Conservation (phyloP, 2,797 vertebrate species). For the Gallinago nigripennis region DNA sequence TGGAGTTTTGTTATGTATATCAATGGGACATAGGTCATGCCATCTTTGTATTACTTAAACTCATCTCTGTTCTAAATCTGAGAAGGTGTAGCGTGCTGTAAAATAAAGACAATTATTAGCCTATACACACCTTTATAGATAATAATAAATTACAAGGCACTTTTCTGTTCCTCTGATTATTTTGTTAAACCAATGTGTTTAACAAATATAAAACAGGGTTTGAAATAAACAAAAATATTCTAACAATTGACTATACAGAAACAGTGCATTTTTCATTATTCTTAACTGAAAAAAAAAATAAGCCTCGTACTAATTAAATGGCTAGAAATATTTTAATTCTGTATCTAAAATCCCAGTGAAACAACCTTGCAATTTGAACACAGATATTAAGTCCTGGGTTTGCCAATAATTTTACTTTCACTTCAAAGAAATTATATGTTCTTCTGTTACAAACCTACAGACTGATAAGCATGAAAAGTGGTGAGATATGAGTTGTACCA, state of each 20-base stretch:
- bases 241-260: not conserved
- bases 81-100: not conserved
- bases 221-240: not conserved
- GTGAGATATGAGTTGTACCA: not conserved
- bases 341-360: not conserved
- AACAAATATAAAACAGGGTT: not conserved
- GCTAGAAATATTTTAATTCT: not conserved
- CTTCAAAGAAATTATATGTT: not conserved
- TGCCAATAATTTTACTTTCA: not conserved
- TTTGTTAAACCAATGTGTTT: not conserved
- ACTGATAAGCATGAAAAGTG: not conserved
- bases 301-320: not conserved
- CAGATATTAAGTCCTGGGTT: not conserved
- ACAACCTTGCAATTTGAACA: not conserved
- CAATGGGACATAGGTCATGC: not conserved
- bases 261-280: not conserved
- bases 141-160: not conserved
- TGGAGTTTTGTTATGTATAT: not conserved
- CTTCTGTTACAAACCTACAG: not conserved
- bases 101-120: not conserved
- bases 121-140: not conserved
- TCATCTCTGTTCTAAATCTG: not conserved
- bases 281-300: not conserved
- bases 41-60: not conserved
- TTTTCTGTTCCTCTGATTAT: not conserved